Percentiles rank a stretch among this genome's conserved stretches.
Conservation (phyloP, 2,113 vertebrate species). For the Trogon surrucura region DNA sequence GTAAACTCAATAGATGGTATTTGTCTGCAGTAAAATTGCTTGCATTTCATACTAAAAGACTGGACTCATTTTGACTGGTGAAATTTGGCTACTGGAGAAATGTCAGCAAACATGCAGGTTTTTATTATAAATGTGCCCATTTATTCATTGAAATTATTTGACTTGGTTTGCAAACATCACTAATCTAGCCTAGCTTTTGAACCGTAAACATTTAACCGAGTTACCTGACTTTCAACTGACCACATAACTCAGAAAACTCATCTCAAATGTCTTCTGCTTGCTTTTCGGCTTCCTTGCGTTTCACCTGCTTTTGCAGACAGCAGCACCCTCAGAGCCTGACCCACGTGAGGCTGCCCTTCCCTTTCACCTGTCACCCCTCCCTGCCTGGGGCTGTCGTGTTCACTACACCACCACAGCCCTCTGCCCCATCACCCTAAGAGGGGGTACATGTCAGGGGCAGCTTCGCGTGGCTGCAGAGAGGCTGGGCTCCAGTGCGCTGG, state of each 20-base stretch:
- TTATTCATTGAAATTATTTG: not conserved
- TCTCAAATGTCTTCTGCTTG: not conserved
- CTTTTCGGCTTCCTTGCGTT: not conserved
- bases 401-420: not conserved
- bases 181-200: not conserved
- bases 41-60: not conserved
- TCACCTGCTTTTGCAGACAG: not conserved
- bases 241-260: not conserved
- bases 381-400: not conserved
- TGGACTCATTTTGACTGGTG: not conserved
- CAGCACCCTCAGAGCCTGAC: not conserved
- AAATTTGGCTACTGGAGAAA: not conserved
- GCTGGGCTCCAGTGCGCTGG: not conserved
- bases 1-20: not conserved
- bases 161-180: not conserved
- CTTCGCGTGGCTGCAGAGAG: not conserved
- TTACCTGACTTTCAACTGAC: not conserved
- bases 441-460: not conserved
- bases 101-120: not conserved
- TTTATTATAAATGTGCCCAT: not conserved
- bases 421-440: not conserved
- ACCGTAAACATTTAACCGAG: not conserved
- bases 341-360: not conserved
- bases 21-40: not conserved
- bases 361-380: not conserved